phyloP scores from a whole-genome alignment of 2,113 vertebrate genomes.

The Cyprinus carpio region DNA sequence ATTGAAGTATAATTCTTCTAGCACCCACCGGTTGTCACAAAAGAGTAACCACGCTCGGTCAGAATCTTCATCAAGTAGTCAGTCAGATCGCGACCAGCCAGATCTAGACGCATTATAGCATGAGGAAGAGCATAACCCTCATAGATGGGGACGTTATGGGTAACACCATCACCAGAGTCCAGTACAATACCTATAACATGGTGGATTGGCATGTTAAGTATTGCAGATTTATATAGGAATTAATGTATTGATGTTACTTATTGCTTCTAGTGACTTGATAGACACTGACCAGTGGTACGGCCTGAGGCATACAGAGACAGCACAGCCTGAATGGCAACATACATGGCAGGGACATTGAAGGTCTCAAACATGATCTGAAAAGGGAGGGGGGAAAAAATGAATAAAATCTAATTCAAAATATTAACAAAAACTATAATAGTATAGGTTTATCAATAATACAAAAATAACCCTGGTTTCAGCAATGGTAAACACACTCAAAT shows the following conservation, averaged over 20 bases:
- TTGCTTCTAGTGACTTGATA: not conserved
- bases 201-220: not conserved
- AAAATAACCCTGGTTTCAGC: not conserved
- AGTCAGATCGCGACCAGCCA: conserved; percentile 95
- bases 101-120: conserved; percentile 98
- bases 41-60: conserved; percentile 96
- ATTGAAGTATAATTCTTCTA: not conserved
- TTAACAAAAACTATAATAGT: not conserved
- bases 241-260: not conserved
- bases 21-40: conserved; percentile 91
- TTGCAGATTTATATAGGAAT: not conserved
- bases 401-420: no score
- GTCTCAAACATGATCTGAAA: conserved; percentile 98
- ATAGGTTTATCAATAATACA: not conserved
- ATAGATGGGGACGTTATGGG: conserved; percentile 98
- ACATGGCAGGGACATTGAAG: conserved; percentile 99
- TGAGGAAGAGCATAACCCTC: conserved; percentile 97
- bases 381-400: not conserved
- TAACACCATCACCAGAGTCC: conserved; percentile 97
- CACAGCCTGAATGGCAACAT: conserved; percentile 97
- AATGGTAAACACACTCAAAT: not conserved
- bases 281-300: conserved; percentile 91
- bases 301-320: conserved; percentile 97
- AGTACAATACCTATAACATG: conserved; percentile 87
- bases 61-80: conserved; percentile 99